Percentiles rank a stretch among this genome's conserved stretches.
Evolutionary conservation across 2,888 invertebrate species (phyloP).

Genomic region (Halictus ligatus): DNA sequence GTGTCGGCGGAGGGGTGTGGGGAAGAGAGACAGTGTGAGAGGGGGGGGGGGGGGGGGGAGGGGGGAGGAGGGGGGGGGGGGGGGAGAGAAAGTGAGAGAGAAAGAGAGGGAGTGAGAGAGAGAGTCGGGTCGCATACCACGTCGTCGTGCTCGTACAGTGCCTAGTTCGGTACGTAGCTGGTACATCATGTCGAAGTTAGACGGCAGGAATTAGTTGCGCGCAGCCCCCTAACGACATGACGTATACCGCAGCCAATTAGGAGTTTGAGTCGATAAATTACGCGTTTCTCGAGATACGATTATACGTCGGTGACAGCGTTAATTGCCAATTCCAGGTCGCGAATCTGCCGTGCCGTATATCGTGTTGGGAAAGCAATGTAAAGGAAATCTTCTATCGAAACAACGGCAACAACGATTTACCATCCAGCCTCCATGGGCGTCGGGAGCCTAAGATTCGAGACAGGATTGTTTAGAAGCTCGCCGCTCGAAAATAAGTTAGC

Average conservation of each 20-base stretch:
- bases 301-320: conserved; percentile 78
- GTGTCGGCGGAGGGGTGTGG: not conserved
- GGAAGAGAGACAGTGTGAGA: not conserved
- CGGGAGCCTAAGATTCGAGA: conserved; percentile 25
- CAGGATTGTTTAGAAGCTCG: conserved; percentile 25
- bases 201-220: conserved; percentile 73
- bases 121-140: conserved; percentile 44
- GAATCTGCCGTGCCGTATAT: conserved; percentile 68
- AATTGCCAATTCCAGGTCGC: conserved; percentile 80
- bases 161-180: conserved; percentile 68
- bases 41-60: not conserved
- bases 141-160: conserved; percentile 53
- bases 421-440: not conserved
- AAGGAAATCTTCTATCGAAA: conserved; percentile 66
- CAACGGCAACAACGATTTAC: conserved; percentile 56
- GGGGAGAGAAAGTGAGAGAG: conserved; percentile 4
- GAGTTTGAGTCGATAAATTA: conserved; percentile 80
- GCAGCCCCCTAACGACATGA: conserved; percentile 73
- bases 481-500: conserved; percentile 6
- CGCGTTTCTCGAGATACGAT: conserved; percentile 79
- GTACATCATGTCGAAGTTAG: conserved; percentile 74
- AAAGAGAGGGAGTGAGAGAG: not conserved
- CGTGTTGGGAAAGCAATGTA: conserved; percentile 59
- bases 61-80: not conserved
- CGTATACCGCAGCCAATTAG: conserved; percentile 79